Percentiles rank a stretch among this genome's conserved stretches.
Conservation (phyloP, 2,113 vertebrate species). For the Pseudonaja textilis region DNA sequence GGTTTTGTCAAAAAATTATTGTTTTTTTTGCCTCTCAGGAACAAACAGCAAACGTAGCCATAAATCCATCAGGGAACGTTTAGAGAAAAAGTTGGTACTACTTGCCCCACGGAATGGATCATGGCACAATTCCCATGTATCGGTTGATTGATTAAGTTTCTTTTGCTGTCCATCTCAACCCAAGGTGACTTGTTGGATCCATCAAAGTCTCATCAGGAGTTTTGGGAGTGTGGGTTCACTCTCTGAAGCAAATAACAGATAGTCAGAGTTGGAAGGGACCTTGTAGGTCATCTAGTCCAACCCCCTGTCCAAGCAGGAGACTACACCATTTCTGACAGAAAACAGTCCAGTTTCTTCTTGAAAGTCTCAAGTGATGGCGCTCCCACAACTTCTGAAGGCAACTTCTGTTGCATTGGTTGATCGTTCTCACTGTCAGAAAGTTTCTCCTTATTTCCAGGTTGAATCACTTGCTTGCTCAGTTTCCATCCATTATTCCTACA, state of each 20-base stretch:
- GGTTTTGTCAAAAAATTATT: background rate
- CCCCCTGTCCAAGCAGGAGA: too few species aligned
- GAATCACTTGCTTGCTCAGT: too few species aligned
- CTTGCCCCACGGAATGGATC: background rate
- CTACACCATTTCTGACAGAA: too few species aligned
- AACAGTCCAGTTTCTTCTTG: too few species aligned
- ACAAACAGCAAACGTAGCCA: background rate
- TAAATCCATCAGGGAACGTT: background rate
- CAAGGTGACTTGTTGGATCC: background rate
- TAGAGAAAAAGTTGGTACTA: background rate
- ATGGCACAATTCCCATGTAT: background rate
- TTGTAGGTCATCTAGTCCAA: too few species aligned
- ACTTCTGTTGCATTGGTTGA: too few species aligned
- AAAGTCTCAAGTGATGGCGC: too few species aligned
- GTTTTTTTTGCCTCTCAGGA: background rate
- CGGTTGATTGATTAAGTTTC: background rate
- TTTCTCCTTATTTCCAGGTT: too few species aligned
- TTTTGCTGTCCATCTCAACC: background rate
- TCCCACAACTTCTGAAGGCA: too few species aligned
- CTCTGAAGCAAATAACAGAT: background rate
- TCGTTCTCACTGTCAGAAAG: too few species aligned
- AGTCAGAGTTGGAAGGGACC: too few species aligned
- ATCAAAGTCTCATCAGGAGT: background rate
- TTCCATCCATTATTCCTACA: too few species aligned
- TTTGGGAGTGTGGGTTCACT: fast-evolving